Conservation (phyloP, 1,140 invertebrate genomes). For the Lepidurus couesii region DNA sequence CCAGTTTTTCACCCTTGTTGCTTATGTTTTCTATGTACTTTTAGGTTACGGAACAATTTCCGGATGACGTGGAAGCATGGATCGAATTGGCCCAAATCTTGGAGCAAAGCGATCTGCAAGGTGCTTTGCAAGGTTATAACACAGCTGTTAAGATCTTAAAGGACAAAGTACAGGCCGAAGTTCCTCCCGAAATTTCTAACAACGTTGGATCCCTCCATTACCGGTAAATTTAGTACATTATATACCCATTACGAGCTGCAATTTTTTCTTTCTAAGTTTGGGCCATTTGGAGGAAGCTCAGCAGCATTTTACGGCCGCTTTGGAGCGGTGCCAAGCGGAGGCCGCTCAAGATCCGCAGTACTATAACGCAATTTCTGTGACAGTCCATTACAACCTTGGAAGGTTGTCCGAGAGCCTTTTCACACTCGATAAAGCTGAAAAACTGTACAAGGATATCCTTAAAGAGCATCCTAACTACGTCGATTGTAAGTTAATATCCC, state of each 20-base stretch:
- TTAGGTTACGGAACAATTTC: conserved; percentile 88
- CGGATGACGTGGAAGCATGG: conserved; percentile 98
- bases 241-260: neutral
- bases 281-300: conserved; percentile 76
- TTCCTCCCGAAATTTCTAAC: conserved; percentile 96
- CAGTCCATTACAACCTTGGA: conserved; percentile 94
- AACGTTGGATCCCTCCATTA: conserved; percentile 95
- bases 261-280: conserved; percentile 49
- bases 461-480: conserved; percentile 98
- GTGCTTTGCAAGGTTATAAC: conserved; percentile 79
- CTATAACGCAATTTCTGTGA: conserved; percentile 93
- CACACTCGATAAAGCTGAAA: conserved; percentile 91
- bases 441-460: conserved; percentile 92
- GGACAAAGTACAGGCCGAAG: conserved; percentile 88
- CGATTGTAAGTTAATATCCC: conserved; percentile 71
- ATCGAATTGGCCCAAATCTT: conserved; percentile 97
- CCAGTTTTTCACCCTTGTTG: conserved; percentile 5
- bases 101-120: conserved; percentile 84
- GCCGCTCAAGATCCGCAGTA: conserved; percentile 84
- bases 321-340: conserved; percentile 71
- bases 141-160: conserved; percentile 88
- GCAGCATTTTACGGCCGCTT: conserved; percentile 77
- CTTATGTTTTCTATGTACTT: conserved; percentile 29
- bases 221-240: conserved; percentile 45
- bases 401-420: conserved; percentile 87